Evolutionary conservation across 2,113 vertebrate species (phyloP).

Genomic region (Ahaetulla prasina): DNA sequence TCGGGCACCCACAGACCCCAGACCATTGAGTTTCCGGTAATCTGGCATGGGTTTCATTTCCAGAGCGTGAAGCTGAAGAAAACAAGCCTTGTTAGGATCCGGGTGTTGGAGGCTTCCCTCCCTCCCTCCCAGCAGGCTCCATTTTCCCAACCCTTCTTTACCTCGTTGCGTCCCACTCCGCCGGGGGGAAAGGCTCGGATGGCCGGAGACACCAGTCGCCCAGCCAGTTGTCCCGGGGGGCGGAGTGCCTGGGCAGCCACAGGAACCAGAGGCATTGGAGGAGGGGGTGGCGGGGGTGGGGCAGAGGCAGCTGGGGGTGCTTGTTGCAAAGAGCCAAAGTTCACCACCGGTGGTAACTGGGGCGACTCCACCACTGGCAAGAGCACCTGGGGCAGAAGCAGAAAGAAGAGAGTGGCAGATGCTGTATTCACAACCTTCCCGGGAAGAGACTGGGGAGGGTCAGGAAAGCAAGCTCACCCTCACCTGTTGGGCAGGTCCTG

Average conservation of each 20-base stretch:
- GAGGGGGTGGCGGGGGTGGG: constrained; percentile 41
- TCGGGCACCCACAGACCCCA: constrained; percentile 51
- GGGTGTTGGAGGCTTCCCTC: neutral
- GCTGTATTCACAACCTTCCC: neutral
- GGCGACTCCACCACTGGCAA: constrained; percentile 61
- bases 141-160: neutral
- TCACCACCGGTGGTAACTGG: constrained; percentile 62
- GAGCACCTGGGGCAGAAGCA: constrained; percentile 57
- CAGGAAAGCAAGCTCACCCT: neutral
- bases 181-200: constrained; percentile 52
- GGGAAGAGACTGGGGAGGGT: neutral
- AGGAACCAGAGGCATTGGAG: constrained; percentile 58
- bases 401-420: neutral
- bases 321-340: constrained; percentile 61
- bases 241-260: constrained; percentile 52
- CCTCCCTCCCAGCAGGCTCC: accelerated
- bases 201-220: constrained; percentile 48
- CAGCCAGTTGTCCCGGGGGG: constrained; percentile 47
- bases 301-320: constrained; percentile 35
- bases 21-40: constrained; percentile 54
- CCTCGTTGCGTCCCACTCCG: constrained; percentile 53
- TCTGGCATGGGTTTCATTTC: constrained; percentile 66
- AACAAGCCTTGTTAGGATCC: neutral
- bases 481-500: constrained; percentile 61
- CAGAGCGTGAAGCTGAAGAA: constrained; percentile 51